These are phyloP conservation scores for Trachymyrmex cornetzi DNA, from an alignment of 1,140 invertebrate genomes.

Conservation along the genomic window DNA sequence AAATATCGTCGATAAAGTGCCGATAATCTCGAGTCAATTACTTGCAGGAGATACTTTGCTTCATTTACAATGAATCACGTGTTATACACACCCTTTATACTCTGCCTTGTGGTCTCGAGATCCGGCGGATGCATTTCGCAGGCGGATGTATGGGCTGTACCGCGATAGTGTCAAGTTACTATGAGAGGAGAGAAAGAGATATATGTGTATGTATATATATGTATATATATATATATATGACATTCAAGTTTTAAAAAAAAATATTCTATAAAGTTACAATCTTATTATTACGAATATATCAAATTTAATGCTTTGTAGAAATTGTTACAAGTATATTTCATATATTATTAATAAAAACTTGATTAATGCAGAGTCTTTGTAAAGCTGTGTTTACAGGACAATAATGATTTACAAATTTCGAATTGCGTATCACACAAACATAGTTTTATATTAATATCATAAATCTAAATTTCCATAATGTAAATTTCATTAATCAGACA, in stretches of 20 bases:
- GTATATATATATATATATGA: not conserved
- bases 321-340: not conserved
- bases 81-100: constrained; percentile 46
- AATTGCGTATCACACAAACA: not conserved
- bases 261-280: not conserved
- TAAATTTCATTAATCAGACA: not conserved
- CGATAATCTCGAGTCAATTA: constrained; percentile 64
- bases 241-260: constrained; percentile 14
- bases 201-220: no score
- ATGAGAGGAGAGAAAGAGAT: constrained; percentile 1
- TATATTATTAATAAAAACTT: constrained; percentile 13
- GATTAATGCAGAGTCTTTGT: not conserved
- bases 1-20: constrained; percentile 50
- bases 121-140: constrained; percentile 33
- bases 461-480: not conserved
- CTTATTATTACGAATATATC: not conserved
- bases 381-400: not conserved
- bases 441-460: not conserved
- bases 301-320: constrained; percentile 32
- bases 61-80: constrained; percentile 62
- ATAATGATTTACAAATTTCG: not conserved
- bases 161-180: constrained; percentile 51
- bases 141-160: constrained; percentile 33
- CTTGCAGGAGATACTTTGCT: constrained; percentile 47
- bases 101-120: constrained; percentile 24